A percentile compares a stretch with the other conserved stretches of the same genome.
These are phyloP conservation scores for Yponomeuta evonymella DNA, from an alignment of 2,888 invertebrate species.

Conservation along the genomic window DNA sequence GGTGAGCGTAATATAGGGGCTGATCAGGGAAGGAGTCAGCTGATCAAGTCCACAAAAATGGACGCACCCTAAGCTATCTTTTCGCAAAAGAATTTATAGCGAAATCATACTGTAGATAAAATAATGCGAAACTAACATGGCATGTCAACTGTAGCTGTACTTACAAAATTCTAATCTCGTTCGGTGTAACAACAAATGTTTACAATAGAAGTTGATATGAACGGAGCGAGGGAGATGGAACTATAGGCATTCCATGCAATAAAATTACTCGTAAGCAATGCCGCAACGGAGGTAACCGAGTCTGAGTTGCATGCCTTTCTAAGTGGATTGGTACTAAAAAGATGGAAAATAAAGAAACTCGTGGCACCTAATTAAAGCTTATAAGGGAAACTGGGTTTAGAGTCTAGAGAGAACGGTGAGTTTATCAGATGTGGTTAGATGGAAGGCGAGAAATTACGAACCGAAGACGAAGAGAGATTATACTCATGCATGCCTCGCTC, in stretches of 20 bases:
- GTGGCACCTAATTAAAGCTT: neutral
- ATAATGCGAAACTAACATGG: too few species aligned
- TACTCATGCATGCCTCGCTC: too few species aligned
- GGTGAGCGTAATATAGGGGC: too few species aligned
- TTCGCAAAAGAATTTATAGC: too few species aligned
- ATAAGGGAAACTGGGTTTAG: neutral
- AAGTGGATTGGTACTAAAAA: neutral
- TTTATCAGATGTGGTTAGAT: too few species aligned
- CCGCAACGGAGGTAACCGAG: neutral
- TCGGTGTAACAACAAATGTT: neutral
- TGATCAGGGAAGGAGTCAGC: too few species aligned
- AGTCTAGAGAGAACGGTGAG: neutral
- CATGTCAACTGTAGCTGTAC: neutral
- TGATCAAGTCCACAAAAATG: too few species aligned
- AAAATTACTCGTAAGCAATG: neutral
- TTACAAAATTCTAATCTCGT: neutral
- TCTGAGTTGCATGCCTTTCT: neutral
- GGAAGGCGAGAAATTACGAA: too few species aligned
- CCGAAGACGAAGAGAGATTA: too few species aligned
- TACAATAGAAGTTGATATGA: neutral
- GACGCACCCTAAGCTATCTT: too few species aligned
- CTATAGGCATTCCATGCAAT: neutral
- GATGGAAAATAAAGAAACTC: slow-evolving; percentile 2
- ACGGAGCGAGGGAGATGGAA: neutral
- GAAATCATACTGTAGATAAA: too few species aligned